Conservation (phyloP, 1,140 invertebrate genomes). For the Mylabris phalerata region DNA sequence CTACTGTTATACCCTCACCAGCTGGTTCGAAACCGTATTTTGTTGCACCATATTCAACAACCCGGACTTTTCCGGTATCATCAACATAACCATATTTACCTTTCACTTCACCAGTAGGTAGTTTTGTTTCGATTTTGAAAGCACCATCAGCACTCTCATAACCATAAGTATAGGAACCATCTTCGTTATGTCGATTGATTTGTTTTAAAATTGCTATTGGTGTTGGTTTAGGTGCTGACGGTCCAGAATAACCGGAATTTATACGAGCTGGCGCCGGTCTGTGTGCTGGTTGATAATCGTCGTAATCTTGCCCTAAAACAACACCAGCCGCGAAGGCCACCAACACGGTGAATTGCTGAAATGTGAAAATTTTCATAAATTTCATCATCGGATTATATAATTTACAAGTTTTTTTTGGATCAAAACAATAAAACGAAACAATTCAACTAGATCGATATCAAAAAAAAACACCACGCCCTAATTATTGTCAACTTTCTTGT, state of each 20-base stretch:
- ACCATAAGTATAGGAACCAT: slow-evolving; percentile 80
- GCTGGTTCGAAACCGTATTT: slow-evolving; percentile 79
- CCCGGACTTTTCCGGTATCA: slow-evolving; percentile 68
- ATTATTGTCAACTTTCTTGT: no score
- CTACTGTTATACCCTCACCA: slow-evolving; percentile 78
- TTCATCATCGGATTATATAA: not conserved
- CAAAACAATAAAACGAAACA: no score
- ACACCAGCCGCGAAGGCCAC: slow-evolving; percentile 33
- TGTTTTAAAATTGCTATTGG: slow-evolving; percentile 77
- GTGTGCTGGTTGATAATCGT: slow-evolving; percentile 49
- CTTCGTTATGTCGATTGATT: slow-evolving; percentile 78
- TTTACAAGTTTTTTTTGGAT: no score
- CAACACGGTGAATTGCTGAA: slow-evolving; percentile 42
- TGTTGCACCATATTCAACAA: slow-evolving; percentile 83
- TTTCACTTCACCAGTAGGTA: slow-evolving; percentile 68
- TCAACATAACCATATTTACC: slow-evolving; percentile 85
- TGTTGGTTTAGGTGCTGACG: slow-evolving; percentile 49
- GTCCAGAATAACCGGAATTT: slow-evolving; percentile 41
- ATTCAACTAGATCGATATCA: no score
- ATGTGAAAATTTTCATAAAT: not conserved
- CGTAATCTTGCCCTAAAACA: slow-evolving; percentile 49
- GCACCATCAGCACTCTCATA: slow-evolving; percentile 79
- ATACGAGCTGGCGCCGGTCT: slow-evolving; percentile 47
- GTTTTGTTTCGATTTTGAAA: slow-evolving; percentile 80
- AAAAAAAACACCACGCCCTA: no score